A percentile compares a stretch with the other conserved stretches of the same genome.
Evolutionary conservation across 2,888 invertebrate genomes (phyloP).

Genomic region (Agrotis segetum): DNA sequence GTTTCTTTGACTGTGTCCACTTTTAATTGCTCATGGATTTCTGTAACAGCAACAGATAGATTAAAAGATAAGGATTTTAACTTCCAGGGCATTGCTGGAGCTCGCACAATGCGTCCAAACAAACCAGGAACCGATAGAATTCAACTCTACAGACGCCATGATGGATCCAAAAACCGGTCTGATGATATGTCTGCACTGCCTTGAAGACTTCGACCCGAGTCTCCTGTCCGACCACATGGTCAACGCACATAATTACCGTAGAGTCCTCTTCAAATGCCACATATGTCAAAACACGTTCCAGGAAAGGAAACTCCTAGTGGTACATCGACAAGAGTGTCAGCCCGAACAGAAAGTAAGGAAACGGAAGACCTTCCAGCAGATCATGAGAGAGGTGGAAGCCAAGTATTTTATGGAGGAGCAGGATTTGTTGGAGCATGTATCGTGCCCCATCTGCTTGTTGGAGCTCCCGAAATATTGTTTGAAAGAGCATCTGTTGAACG

Average conservation of each 20-base stretch:
- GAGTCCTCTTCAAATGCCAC: constrained; percentile 69
- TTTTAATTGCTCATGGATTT: too few relatives aligned
- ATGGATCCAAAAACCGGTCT: constrained; percentile 67
- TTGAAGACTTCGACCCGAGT: constrained; percentile 66
- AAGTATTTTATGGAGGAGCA: constrained; percentile 56
- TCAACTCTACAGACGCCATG: constrained; percentile 68
- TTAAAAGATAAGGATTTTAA: constrained; percentile 11
- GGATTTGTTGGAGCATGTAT: constrained; percentile 43
- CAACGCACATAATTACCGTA: constrained; percentile 67
- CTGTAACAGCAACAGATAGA: background rate
- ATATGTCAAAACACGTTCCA: constrained; percentile 66
- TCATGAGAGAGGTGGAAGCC: constrained; percentile 62
- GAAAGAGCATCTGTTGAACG: constrained; percentile 68
- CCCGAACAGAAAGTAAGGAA: constrained; percentile 64
- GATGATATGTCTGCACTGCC: constrained; percentile 72
- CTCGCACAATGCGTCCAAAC: constrained; percentile 69
- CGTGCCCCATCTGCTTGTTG: constrained; percentile 69
- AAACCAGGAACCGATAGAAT: constrained; percentile 70
- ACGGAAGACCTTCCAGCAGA: constrained; percentile 66
- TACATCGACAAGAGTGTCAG: constrained; percentile 65
- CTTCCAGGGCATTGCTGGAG: constrained; percentile 69
- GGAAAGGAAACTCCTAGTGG: constrained; percentile 53
- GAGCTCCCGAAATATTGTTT: constrained; percentile 66
- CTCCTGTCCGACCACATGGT: constrained; percentile 70
- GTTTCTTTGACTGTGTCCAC: too few relatives aligned